Evolutionary conservation across 2,113 vertebrate species (phyloP), one percentile per base, ranked within the genome.

Genomic region (Callopanchax toddi): DNA sequence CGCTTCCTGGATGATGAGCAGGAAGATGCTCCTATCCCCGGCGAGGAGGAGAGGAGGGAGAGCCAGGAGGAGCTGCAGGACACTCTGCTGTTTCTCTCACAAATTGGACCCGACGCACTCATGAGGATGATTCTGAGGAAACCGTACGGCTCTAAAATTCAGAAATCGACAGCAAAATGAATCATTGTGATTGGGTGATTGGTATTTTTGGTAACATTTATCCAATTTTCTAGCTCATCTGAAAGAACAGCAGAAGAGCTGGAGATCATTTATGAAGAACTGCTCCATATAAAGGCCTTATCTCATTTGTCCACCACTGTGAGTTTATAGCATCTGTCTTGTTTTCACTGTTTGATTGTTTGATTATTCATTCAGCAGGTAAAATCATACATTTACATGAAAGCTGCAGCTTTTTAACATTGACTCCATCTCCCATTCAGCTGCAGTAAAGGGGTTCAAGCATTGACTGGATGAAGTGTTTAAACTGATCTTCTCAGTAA

Each of bases 41-140:
- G 88, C 0, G 96, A 98, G 51, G 95, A 97, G 34, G 94, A 99
- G 82, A 94, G 89, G 74, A 96, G 92, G 77, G 94, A 97, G 78
- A 95, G 94, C 74, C 95, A 96, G 4, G 97, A 99, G 52, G 97
- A 97, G 78, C 91, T 99, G 23, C 96, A 97, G 87, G 96, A 99
- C 85, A 95, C 95, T 25, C 88, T 98, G 78, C 92, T 98, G 8
- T 89, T 98, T 44, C 93, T 99, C 39, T 95, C 94, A 0, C 97
- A 99, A 93, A 95, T 94, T 61, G 97, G 97, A 36, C 97, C 97
- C 0, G 97, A 99, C 11, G 96, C 97, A 43, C 97, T 97, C 71
- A 96, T 99, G 96, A 93, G 97, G 86, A 98, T 99, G 97, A 96
- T 97, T 77, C 94, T 99, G 67, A 94, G 93, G 76, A 99, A 98